Conservation (phyloP, 2,888 invertebrate genomes). For the Malacosoma neustria region DNA sequence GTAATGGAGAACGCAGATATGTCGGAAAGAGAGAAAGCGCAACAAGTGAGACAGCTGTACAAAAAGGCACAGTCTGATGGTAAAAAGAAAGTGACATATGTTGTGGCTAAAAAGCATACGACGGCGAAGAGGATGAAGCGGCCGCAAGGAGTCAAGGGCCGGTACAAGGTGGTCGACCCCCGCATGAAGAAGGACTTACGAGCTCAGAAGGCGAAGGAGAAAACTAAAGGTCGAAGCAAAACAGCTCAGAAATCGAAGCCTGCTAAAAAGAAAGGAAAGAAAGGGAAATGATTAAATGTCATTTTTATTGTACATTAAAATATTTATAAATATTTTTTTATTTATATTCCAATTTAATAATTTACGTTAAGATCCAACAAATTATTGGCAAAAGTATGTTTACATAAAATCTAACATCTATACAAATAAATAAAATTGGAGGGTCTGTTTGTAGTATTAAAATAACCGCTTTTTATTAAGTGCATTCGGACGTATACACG, state of each 20-base stretch:
- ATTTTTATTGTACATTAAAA: no score
- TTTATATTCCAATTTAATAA: no score
- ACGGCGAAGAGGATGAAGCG: conserved; percentile 84
- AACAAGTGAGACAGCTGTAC: conserved; percentile 93
- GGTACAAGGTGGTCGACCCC: conserved; percentile 95
- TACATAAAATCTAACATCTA: no score
- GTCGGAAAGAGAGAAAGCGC: conserved; percentile 93
- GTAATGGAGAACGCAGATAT: conserved; percentile 93
- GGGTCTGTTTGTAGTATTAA: no score
- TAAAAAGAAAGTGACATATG: conserved; percentile 93
- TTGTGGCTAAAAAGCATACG: conserved; percentile 92
- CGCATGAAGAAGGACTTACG: conserved; percentile 96
- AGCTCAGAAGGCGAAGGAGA: conserved; percentile 77
- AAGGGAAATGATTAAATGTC: conserved; percentile 25
- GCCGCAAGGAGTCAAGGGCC: conserved; percentile 92
- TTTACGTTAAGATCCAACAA: no score
- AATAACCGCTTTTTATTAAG: no score
- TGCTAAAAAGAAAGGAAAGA: conserved; percentile 41
- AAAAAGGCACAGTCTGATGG: conserved; percentile 90
- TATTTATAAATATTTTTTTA: conserved; percentile 3
- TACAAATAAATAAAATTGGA: no score
- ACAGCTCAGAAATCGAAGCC: conserved; percentile 34
- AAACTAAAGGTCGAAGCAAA: conserved; percentile 68
- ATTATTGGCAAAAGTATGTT: no score
- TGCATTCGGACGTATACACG: no score